A percentile compares a stretch with the other conserved stretches of the same genome.
Evolutionary conservation across 37 sponge, comb jelly and placozoan genomes (phyloP).

Genomic region (Aphrocallistes beatrix): DNA sequence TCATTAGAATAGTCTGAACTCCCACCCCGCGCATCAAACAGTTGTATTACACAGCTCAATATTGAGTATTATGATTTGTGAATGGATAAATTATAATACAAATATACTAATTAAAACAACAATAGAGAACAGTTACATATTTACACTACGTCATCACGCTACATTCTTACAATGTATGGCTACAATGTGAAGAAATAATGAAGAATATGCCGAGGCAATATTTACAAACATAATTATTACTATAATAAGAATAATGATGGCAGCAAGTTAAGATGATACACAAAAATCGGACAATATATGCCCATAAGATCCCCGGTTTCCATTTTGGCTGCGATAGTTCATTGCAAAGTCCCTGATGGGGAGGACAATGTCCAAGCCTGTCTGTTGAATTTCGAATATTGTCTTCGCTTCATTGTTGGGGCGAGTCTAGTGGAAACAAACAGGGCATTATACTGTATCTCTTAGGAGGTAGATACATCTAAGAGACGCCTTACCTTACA

Average conservation of each 20-base stretch:
- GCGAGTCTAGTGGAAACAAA: background rate
- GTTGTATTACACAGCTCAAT: too few relatives aligned
- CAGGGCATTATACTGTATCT: background rate
- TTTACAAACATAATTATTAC: background rate
- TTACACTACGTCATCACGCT: background rate
- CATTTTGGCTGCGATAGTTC: background rate
- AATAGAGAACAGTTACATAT: background rate
- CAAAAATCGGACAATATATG: background rate
- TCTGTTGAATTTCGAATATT: background rate
- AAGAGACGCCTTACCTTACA: background rate
- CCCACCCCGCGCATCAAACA: too few relatives aligned
- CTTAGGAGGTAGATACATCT: background rate
- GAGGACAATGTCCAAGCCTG: background rate
- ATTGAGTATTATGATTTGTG: too few relatives aligned
- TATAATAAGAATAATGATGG: slow-evolving; percentile 14
- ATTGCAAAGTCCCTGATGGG: background rate
- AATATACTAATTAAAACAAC: background rate
- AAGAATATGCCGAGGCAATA: too few relatives aligned
- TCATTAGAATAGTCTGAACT: too few relatives aligned
- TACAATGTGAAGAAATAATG: background rate
- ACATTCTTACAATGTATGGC: background rate
- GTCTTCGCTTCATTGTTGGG: too few relatives aligned
- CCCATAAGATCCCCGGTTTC: background rate
- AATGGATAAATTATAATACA: background rate
- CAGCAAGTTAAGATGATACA: background rate